phyloP scores from a whole-genome alignment of 2,888 invertebrate species.

The Pyrrhia umbra region DNA sequence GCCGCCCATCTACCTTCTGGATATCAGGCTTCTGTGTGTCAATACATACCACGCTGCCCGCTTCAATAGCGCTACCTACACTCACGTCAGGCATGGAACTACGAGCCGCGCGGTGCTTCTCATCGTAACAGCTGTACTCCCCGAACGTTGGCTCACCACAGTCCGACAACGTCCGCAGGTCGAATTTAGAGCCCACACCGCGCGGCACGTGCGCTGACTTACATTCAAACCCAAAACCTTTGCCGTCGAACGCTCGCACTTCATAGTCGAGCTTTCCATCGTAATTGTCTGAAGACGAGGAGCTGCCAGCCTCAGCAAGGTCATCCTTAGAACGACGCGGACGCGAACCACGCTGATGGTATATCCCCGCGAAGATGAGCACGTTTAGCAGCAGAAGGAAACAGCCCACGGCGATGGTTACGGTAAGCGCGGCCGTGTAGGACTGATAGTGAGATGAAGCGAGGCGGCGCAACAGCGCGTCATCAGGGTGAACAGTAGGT shows the following conservation, averaged over 20 bases:
- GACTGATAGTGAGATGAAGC: slow-evolving; percentile 96
- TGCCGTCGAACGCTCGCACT: slow-evolving; percentile 88
- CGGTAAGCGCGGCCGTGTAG: slow-evolving; percentile 96
- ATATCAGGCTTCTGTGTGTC: slow-evolving; percentile 89
- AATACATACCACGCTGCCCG: slow-evolving; percentile 88
- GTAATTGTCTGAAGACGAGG: slow-evolving; percentile 92
- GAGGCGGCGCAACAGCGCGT: slow-evolving; percentile 93
- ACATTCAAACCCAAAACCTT: slow-evolving; percentile 90
- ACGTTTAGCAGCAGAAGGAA: slow-evolving; percentile 95
- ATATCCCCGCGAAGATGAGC: slow-evolving; percentile 96
- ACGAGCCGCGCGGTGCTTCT: slow-evolving; percentile 90
- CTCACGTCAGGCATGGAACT: slow-evolving; percentile 91
- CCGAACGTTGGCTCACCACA: slow-evolving; percentile 90
- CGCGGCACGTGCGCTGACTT: slow-evolving; percentile 90
- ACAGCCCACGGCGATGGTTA: slow-evolving; percentile 96
- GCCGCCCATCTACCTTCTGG: slow-evolving; percentile 84
- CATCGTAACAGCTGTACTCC: slow-evolving; percentile 92
- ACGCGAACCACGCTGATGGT: slow-evolving; percentile 94
- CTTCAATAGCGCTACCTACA: slow-evolving; percentile 91
- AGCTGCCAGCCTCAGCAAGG: slow-evolving; percentile 93
- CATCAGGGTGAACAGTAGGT: slow-evolving; percentile 89
- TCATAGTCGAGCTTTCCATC: slow-evolving; percentile 90
- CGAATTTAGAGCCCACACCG: slow-evolving; percentile 84
- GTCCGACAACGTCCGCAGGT: slow-evolving; percentile 88
- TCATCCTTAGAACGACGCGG: slow-evolving; percentile 95